Base-by-base conservation (phyloP, 1,140 invertebrate genomes). In the Calephelis virginiensis region DNA sequence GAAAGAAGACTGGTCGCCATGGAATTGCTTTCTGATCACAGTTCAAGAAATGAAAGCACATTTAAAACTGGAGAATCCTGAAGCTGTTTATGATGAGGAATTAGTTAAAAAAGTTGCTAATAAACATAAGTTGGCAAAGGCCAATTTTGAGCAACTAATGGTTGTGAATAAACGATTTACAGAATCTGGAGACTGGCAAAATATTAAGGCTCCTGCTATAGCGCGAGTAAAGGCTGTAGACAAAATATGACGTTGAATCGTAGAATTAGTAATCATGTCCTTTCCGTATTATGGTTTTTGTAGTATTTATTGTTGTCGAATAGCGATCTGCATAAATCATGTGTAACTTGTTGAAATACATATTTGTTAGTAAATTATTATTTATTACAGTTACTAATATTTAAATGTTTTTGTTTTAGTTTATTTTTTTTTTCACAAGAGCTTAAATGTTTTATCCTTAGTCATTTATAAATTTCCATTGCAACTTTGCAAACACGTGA, bases 1-100 rank as follows among this genome's bases (percentile, higher is more conserved):
- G 1, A 72, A 93, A 6, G 77, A 92, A 46, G 93, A 93, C 49
- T 96, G 95, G 95, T 92, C 93, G 8, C 95, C 95, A 0, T 96
- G 95, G 95, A 96, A 96, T 76, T 95, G 94, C 73, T 92, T 96
- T 63, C 78, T 95, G 14, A 81, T 96, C 1, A 95, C 94, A 0
- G 80, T 92, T 1, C 92, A 94, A 59, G 95, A 96, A 84, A 92
- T 93, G 53, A 93, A 94, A 66, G 85, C 90, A 6, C 95, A 96
- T 73, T 74, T 93, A 48, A 92, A 87, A 69, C 75, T 94, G 8
- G 80, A 90, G 38, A 71, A 85, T 11, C 86, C 93, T 13, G 90
- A 92, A 64, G 74, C 86, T 9, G 90, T 93, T 0, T 94, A 94
- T 71, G 93, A 93, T 69, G 85, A 92, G 43, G 90, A 92, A 63